Base-by-base conservation (phyloP, 2,113 vertebrate genomes). In the Thamnophis sirtalis region DNA sequence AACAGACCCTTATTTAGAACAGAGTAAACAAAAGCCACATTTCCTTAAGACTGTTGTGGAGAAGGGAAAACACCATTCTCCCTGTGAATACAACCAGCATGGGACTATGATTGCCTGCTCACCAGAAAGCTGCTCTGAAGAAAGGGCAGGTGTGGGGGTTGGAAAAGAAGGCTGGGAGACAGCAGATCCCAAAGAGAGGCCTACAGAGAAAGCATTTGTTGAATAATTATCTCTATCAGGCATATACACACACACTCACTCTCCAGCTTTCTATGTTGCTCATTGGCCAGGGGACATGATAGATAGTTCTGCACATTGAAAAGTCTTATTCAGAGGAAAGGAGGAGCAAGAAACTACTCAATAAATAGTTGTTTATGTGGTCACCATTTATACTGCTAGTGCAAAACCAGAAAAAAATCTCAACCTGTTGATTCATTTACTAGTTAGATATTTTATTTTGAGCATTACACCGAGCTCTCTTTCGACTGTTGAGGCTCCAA, bases 1-100 rank as follows among this genome's bases (percentile, higher is more conserved):
- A 50, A 80, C 10, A 58, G 53, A 89, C 92, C 0, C 49, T 93
- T 90, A 94, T 48, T 15, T 88, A 86, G 86, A 93, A 26, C 5
- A 51, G 84, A 87, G 94, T 86, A 53, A 4, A 53, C 56, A 91
- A 3, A 24, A n/a, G 54, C 55, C 93, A 91, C 84, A 6, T 92
- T 55, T 9, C 48, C 0, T 68, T 24, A 49, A 26, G 8, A 68
- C 63, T 68, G 11, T 68, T 4, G 73, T 43, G 73, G 7, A 6
- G 73, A 80, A 80, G 33, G 33, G 33, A 38, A 0, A 80, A 68
- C 63, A 33, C 28, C 60, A 73, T 11, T 5, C 63, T 73, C n/a
- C 13, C 63, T 73, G 11, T 33, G 13, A 73, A 33, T 73, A 73
- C 28, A 33, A 13, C 10, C 68, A 73, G 68, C 15, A 38, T 5